Base-by-base conservation (phyloP, 1,140 invertebrate genomes). In the Trichonephila clavipes region DNA sequence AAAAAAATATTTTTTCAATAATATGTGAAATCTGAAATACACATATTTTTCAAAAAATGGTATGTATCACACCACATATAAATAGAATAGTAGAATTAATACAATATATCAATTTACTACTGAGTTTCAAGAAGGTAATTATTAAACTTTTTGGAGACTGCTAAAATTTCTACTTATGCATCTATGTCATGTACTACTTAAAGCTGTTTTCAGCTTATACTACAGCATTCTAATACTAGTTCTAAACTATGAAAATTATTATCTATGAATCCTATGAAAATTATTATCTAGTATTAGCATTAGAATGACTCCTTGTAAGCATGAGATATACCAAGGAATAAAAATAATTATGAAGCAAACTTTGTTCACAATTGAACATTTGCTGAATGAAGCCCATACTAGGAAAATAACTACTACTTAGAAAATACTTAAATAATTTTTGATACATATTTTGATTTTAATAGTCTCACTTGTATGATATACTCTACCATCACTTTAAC, bases 211-310 rank as follows among this genome's bases (percentile, higher is more conserved):
- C 44, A 77, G 28, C 59, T 51, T 82, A 44, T 14, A 59, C 59
- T 85, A 93, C 86, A 88, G 92, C 92, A n/a, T 88, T 28, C 92
- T 93, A 93, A 58, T 44, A 21, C 92, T 93, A 93, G 5, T n/a
- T 59, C 91, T 93, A 93, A 24, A 62, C 92, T 93, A 88, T 61
- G 19, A 34, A 58, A 69, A 72, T 87, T 34, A 40, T 40, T 77
- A 40, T 77, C 72, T 77, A 77, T 34, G n/a, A 83, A 51, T 21
- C 19, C 90, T 92, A 92, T 89, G 10, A 24, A 58, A 72, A 7
- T 28, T 77, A 77, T 89, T 51, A 28, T 28, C 88, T 89, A 89
- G 4, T 51, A 82, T 90, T 40, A 90, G 89, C 69, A 85, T 86
- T 58, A 69, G 44, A 72, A 86, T 40, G 10, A 82, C n/a, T 87